These are phyloP conservation scores for Drosophila rubida DNA, from an alignment of 2,888 invertebrate species.

Conservation along the genomic window DNA sequence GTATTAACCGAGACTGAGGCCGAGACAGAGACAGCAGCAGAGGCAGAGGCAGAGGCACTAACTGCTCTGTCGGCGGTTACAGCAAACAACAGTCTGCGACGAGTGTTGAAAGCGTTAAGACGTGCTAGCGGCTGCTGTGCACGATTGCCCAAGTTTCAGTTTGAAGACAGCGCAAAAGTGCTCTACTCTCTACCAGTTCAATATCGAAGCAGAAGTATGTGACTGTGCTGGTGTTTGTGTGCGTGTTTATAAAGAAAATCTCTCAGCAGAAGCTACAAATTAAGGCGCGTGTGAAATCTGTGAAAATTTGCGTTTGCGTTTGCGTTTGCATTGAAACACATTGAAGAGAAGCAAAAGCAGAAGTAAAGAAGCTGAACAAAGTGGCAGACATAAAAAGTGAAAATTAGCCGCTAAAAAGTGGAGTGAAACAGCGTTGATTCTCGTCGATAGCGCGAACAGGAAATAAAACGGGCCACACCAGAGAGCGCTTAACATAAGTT, in stretches of 20 bases:
- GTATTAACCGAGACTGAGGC: constrained; percentile 28
- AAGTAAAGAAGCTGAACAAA: constrained; percentile 11
- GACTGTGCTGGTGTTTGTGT: background rate
- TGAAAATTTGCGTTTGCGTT: constrained; percentile 65
- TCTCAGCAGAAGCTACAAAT: constrained; percentile 42
- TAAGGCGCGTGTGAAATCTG: constrained; percentile 70
- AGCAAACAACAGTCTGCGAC: constrained; percentile 72
- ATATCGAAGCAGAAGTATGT: constrained; percentile 36
- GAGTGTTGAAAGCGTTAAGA: constrained; percentile 81
- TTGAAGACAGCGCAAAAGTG: constrained; percentile 10
- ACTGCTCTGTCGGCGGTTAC: constrained; percentile 8
- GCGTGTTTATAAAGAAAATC: constrained; percentile 16
- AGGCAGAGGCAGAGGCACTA: constrained; percentile 13
- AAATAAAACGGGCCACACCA: constrained; percentile 49
- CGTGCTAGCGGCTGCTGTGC: constrained; percentile 56
- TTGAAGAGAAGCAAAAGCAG: constrained; percentile 18
- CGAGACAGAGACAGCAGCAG: constrained; percentile 8
- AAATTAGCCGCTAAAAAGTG: constrained; percentile 62
- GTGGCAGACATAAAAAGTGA: constrained; percentile 64
- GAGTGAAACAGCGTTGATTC: constrained; percentile 38
- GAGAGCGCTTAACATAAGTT: constrained; percentile 18
- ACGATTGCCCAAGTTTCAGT: constrained; percentile 12
- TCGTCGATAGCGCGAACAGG: constrained; percentile 40
- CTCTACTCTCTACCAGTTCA: constrained; percentile 36
- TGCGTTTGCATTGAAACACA: constrained; percentile 35